These are phyloP conservation scores for Amiota minor DNA, from an alignment of 2,888 invertebrate species.

Conservation along the genomic window DNA sequence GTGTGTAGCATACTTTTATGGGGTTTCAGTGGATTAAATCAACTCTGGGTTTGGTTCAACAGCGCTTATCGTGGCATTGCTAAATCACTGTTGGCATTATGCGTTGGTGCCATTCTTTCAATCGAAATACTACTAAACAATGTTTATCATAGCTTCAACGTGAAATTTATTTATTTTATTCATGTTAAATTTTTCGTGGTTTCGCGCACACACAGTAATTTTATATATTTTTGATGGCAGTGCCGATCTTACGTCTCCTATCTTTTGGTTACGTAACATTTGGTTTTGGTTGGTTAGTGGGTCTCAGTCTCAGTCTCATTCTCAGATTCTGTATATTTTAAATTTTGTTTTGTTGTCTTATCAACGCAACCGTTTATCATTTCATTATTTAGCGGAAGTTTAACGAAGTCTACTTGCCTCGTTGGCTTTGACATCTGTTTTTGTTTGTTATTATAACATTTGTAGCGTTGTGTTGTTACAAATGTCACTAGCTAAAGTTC, in stretches of 20 bases:
- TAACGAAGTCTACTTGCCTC: not conserved
- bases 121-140: constrained; percentile 49
- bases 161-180: constrained; percentile 64
- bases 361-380: constrained; percentile 60
- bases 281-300: not conserved
- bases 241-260: constrained; percentile 14
- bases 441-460: not conserved
- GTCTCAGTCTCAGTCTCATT: not conserved
- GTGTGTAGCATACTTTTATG: constrained; percentile 14
- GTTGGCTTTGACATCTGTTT: constrained; percentile 22
- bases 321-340: not conserved
- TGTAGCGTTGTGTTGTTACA: no score
- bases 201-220: not conserved
- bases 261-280: not conserved
- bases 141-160: constrained; percentile 59
- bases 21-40: constrained; percentile 51
- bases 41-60: constrained; percentile 28
- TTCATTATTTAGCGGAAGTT: constrained; percentile 29
- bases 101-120: constrained; percentile 30
- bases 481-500: not conserved
- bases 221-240: no score
- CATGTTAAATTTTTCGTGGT: constrained; percentile 63
- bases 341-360: constrained; percentile 41
- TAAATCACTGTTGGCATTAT: constrained; percentile 22
- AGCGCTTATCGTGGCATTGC: constrained; percentile 3